Evolutionary conservation across 1,140 invertebrate genomes (phyloP), one percentile per base, ranked within the genome.

Genomic region (Drosophila nigromelanica): DNA sequence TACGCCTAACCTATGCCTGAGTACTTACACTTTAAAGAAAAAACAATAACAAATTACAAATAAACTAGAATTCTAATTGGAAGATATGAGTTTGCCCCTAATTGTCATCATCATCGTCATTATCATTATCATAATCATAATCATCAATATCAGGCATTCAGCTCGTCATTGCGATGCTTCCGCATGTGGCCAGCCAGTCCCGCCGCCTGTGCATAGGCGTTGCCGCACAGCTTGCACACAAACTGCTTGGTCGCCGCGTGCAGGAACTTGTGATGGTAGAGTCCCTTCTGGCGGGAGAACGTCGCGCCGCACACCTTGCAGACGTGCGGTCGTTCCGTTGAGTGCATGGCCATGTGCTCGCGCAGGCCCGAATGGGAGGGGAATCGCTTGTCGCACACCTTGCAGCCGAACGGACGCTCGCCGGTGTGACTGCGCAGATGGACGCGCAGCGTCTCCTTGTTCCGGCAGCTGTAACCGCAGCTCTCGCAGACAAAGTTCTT

Each of bases 401-500:
- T 92, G 80, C 96, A 97, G 75, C 95, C 95, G 66, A 94, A 96
- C 0, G 96, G 96, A 11, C 96, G 92, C 91, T 97, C 96, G 10
- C 96, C 96, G 0, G 96, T 97, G 90, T 97, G 97, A 0, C 96
- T 96, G 0, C 95, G 93, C 58, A 94, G 93, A 75, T 98, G 97
- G 64, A 97, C 97, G 86, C 97, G 97, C 80, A 96, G 96, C 83
- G 97, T 96, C 90, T 97, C 96, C 10, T 96, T 96, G 91, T 97
- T 97, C 15, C 97, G 96, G 85, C 83, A 90, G 11, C 77, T 83
- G 39, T 91, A 90, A 24, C 90, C 90, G 18, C 90, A 91, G 43
- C 74, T 83, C 30, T 91, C 90, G 58, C 90, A 91, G 0, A 90
- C 75, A 5, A 89, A 91, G 48, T 90, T 89, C 69, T 91, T 91